phyloP scores from a whole-genome alignment of 2,888 invertebrate genomes.

The Nephrotoma appendiculata region DNA sequence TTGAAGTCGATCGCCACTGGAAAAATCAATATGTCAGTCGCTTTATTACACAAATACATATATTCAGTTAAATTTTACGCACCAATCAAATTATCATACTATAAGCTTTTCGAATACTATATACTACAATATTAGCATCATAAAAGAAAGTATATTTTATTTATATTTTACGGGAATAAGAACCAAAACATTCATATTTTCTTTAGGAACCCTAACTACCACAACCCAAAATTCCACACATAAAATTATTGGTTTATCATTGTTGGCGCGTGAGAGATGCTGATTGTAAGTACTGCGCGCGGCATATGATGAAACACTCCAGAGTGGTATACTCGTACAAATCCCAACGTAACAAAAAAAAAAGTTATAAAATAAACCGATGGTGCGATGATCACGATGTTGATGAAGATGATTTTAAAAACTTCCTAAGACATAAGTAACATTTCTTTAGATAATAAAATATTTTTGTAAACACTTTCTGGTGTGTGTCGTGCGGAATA shows the following conservation, averaged over 20 bases:
- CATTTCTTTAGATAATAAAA: not conserved
- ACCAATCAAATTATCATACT: not conserved
- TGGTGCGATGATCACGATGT: not conserved
- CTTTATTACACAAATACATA: no score
- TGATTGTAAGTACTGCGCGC: not conserved
- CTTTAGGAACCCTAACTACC: not conserved
- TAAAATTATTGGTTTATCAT: not conserved
- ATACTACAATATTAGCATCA: not conserved
- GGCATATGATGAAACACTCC: not conserved
- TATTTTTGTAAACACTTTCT: not conserved
- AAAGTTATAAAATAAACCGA: not conserved
- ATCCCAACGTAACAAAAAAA: not conserved
- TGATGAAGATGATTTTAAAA: not conserved
- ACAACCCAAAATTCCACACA: not conserved
- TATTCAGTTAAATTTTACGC: not conserved
- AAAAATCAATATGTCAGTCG: no score
- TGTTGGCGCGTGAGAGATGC: not conserved
- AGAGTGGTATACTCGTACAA: not conserved
- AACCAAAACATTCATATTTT: not conserved
- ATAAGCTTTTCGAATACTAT: not conserved
- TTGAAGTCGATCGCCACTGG: no score
- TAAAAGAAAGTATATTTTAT: not conserved
- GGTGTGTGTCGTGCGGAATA: not conserved
- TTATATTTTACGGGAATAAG: not conserved
- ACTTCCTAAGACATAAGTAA: not conserved